Evolutionary conservation across 37 sponge, comb jelly and placozoan species (phyloP).

Genomic region (Petrosia ficiformis): DNA sequence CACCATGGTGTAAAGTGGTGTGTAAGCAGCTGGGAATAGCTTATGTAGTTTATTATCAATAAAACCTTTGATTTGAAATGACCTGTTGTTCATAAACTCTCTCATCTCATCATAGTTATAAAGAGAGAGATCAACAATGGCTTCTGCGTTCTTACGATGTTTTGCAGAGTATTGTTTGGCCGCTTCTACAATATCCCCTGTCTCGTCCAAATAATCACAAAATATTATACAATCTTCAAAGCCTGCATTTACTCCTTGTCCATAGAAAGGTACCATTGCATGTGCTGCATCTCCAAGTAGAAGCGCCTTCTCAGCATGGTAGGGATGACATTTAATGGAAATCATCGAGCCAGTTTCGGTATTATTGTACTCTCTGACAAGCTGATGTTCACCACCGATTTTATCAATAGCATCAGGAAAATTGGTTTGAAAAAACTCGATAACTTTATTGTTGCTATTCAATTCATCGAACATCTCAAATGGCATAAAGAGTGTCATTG

Average conservation of each 20-base stretch:
- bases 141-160: constrained; percentile 4
- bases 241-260: constrained; percentile 53
- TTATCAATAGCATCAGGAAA: constrained; percentile 44
- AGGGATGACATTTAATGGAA: constrained; percentile 31
- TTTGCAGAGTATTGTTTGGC: constrained; percentile 24
- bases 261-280: constrained; percentile 72
- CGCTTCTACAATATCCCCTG: constrained; percentile 10
- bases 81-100: neutral
- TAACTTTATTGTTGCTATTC: neutral
- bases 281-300: constrained; percentile 70
- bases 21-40: constrained; percentile 24
- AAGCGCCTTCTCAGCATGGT: constrained; percentile 1
- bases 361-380: constrained; percentile 10
- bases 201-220: neutral
- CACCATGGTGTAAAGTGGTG: constrained; percentile 46
- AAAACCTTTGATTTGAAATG: neutral
- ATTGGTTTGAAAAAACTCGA: constrained; percentile 16
- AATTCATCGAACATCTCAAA: constrained; percentile 10
- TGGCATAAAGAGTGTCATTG: constrained; percentile 40
- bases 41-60: constrained; percentile 2
- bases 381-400: constrained; percentile 13
- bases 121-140: constrained; percentile 53
- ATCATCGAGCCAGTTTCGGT: constrained; percentile 19
- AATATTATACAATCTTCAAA: constrained; percentile 43
- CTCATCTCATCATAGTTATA: constrained; percentile 63